These are phyloP conservation scores for Baronia brevicornis DNA, from an alignment of 2,888 invertebrate genomes.

Conservation along the genomic window DNA sequence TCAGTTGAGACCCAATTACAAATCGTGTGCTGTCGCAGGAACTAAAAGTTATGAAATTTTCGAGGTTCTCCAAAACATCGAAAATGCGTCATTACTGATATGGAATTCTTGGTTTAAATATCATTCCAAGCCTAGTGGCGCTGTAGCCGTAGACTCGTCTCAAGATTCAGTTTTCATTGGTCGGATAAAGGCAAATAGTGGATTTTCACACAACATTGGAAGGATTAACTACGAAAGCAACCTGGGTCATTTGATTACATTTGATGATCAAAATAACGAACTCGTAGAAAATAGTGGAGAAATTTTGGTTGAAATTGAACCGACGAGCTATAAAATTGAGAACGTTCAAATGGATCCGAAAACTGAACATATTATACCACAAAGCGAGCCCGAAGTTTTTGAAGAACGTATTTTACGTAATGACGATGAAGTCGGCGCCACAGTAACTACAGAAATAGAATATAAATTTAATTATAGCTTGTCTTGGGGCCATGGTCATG, in stretches of 20 bases:
- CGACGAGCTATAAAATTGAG: slow-evolving; percentile 83
- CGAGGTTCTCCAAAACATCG: slow-evolving; percentile 85
- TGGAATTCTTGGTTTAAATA: slow-evolving; percentile 88
- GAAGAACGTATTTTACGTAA: slow-evolving; percentile 71
- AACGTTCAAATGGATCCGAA: slow-evolving; percentile 76
- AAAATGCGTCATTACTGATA: slow-evolving; percentile 82
- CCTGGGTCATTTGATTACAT: slow-evolving; percentile 81
- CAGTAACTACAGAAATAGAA: slow-evolving; percentile 83
- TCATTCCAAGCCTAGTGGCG: slow-evolving; percentile 78
- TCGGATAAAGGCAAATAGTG: slow-evolving; percentile 44
- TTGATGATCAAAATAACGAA: slow-evolving; percentile 77
- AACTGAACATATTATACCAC: slow-evolving; percentile 67
- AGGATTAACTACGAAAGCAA: slow-evolving; percentile 79
- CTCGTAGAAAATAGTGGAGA: slow-evolving; percentile 79
- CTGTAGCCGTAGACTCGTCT: slow-evolving; percentile 76
- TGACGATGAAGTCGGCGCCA: slow-evolving; percentile 71
- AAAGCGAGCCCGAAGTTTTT: slow-evolving; percentile 66
- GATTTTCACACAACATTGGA: slow-evolving; percentile 79
- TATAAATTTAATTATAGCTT: slow-evolving; percentile 82
- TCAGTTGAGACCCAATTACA: slow-evolving; percentile 75
- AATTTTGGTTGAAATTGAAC: slow-evolving; percentile 87
- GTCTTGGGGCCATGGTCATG: slow-evolving; percentile 87
- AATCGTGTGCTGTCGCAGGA: slow-evolving; percentile 79
- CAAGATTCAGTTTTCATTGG: slow-evolving; percentile 56
- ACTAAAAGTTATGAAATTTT: slow-evolving; percentile 76